These are phyloP conservation scores for Anthopleura xanthogrammica DNA, from an alignment of 92 coral and sea anemone genomes.

Conservation along the genomic window DNA sequence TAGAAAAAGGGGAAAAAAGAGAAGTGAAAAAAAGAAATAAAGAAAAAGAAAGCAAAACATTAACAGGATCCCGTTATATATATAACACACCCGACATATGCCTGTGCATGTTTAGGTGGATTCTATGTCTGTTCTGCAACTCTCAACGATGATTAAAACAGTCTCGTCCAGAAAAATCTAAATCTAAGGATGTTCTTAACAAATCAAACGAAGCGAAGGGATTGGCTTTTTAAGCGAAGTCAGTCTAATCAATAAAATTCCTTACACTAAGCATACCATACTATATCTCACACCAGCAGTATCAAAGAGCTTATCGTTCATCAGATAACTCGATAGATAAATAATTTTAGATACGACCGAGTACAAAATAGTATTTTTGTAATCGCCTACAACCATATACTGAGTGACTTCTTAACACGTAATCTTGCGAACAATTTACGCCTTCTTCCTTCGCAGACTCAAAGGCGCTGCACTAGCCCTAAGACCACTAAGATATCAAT, in stretches of 20 bases:
- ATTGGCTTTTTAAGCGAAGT: too few relatives aligned
- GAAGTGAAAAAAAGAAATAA: background rate
- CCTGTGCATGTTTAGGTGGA: too few relatives aligned
- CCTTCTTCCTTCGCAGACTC: background rate
- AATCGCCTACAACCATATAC: background rate
- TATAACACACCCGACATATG: too few relatives aligned
- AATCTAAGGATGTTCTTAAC: too few relatives aligned
- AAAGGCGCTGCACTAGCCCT: background rate
- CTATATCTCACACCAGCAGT: background rate
- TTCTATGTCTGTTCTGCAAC: background rate
- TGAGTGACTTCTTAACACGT: background rate
- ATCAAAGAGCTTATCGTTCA: background rate
- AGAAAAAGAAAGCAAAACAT: background rate
- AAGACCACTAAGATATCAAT: background rate
- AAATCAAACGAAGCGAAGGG: too few relatives aligned
- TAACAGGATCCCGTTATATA: too few relatives aligned
- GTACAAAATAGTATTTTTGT: background rate
- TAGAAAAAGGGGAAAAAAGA: too few relatives aligned
- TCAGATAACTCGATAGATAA: background rate
- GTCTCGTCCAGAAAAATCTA: background rate
- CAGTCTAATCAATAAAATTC: background rate
- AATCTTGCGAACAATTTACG: constrained; percentile 1
- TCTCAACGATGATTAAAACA: background rate
- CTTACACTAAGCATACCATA: background rate
- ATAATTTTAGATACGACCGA: background rate